A percentile compares a stretch with the other conserved stretches of the same genome.
These are phyloP conservation scores for Ceratotherium simum DNA, from an alignment of 2,113 vertebrate genomes.

Conservation along the genomic window DNA sequence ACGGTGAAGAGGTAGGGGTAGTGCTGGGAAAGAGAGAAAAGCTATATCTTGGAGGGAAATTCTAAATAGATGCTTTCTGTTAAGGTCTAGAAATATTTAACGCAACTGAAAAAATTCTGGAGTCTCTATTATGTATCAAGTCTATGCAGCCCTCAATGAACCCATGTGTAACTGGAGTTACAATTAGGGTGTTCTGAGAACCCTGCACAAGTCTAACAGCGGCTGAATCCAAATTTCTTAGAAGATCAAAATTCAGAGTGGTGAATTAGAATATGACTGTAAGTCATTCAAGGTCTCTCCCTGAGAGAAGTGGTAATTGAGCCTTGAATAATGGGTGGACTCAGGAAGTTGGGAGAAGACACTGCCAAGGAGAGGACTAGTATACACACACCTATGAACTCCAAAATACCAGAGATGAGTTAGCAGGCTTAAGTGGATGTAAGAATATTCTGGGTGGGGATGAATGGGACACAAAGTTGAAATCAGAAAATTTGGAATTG, in stretches of 20 bases:
- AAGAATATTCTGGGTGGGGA: not conserved
- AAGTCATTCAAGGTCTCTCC: not conserved
- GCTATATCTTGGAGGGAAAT: not conserved
- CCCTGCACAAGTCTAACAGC: not conserved
- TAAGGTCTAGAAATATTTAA: not conserved
- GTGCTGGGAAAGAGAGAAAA: not conserved
- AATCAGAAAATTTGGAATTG: not conserved
- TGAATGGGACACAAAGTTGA: not conserved
- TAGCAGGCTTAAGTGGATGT: not conserved
- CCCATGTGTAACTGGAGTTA: not conserved
- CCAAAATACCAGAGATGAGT: not conserved
- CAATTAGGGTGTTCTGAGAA: not conserved
- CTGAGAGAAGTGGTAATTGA: not conserved
- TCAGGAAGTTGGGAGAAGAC: not conserved
- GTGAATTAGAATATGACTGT: rapidly evolving
- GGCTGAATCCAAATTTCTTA: not conserved
- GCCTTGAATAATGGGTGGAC: not conserved
- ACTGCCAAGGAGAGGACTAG: too few relatives aligned
- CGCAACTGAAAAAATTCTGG: not conserved
- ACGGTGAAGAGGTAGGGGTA: not conserved
- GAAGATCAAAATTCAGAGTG: not conserved
- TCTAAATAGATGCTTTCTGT: not conserved
- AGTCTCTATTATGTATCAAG: not conserved
- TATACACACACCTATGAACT: not conserved
- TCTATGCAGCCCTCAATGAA: not conserved